These are phyloP conservation scores for Sinopyrophorus schimmeli DNA, from an alignment of 2,888 invertebrate species.

Conservation along the genomic window DNA sequence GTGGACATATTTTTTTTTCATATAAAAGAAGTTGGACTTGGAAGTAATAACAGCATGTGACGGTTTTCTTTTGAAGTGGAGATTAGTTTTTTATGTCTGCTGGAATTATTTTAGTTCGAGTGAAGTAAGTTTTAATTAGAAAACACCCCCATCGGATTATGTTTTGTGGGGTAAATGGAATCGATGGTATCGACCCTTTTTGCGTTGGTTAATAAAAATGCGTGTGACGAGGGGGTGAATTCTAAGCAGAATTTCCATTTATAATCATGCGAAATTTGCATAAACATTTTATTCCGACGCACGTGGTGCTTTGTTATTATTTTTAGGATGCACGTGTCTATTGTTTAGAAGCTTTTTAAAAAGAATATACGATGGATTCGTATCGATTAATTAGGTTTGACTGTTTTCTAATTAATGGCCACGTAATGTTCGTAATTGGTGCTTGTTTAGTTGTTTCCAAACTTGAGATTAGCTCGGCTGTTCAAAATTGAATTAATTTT, in stretches of 20 bases:
- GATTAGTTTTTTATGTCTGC: constrained; percentile 11
- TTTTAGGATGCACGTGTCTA: constrained; percentile 45
- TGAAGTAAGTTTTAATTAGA: constrained; percentile 13
- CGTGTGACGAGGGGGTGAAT: constrained; percentile 48
- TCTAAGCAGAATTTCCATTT: constrained; percentile 40
- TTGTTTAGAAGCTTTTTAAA: too few species aligned
- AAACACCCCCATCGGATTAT: constrained; percentile 6
- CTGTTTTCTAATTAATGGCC: too few species aligned
- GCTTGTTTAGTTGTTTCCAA: constrained; percentile 9
- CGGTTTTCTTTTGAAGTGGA: constrained; percentile 3
- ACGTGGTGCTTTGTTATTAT: constrained; percentile 33
- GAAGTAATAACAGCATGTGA: constrained; percentile 11
- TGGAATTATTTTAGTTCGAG: constrained; percentile 5
- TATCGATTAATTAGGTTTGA: too few species aligned
- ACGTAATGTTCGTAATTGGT: constrained; percentile 8
- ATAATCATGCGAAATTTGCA: constrained; percentile 43
- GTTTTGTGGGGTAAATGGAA: constrained; percentile 7
- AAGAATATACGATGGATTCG: constrained; percentile 1
- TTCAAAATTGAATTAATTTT: constrained; percentile 14
- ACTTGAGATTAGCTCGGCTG: constrained; percentile 22
- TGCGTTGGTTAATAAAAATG: constrained; percentile 25
- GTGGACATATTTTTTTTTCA: too few species aligned
- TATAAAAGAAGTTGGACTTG: too few species aligned
- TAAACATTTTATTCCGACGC: constrained; percentile 43
- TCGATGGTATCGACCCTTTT: constrained; percentile 36